Conservation (phyloP, 2,888 invertebrate species). For the Andrena hattorfiana region DNA sequence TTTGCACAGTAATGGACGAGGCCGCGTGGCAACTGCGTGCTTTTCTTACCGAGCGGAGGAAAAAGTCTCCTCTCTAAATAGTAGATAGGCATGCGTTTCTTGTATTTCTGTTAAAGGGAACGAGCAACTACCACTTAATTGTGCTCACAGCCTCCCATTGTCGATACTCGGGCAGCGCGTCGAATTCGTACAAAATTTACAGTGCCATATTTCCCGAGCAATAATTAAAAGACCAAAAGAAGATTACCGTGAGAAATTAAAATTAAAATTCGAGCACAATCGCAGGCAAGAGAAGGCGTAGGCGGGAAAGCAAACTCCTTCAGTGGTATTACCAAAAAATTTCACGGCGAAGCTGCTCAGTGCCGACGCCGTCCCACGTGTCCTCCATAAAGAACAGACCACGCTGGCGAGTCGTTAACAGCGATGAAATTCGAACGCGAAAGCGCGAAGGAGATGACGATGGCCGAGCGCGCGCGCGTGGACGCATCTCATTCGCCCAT, state of each 20-base stretch:
- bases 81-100: constrained; percentile 37
- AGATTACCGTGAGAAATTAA: too few species aligned
- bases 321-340: background rate
- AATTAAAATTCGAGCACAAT: too few species aligned
- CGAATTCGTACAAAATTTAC: too few species aligned
- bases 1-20: constrained; percentile 80
- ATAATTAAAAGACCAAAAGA: too few species aligned
- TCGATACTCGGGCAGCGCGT: background rate
- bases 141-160: constrained; percentile 15
- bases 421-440: constrained; percentile 41
- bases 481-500: constrained; percentile 78
- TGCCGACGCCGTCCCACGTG: background rate
- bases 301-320: background rate
- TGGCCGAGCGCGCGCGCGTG: constrained; percentile 72
- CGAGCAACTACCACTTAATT: constrained; percentile 8
- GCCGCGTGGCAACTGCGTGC: constrained; percentile 65
- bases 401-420: constrained; percentile 53
- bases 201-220: too few species aligned
- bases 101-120: constrained; percentile 37
- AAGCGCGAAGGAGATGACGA: constrained; percentile 57
- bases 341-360: constrained; percentile 2
- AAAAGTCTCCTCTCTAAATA: constrained; percentile 48
- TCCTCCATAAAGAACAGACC: constrained; percentile 33
- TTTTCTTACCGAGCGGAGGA: constrained; percentile 53
- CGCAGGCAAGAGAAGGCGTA: too few species aligned